phyloP scores from a whole-genome alignment of 1,140 invertebrate genomes.

The Trichogramma pretiosum region DNA sequence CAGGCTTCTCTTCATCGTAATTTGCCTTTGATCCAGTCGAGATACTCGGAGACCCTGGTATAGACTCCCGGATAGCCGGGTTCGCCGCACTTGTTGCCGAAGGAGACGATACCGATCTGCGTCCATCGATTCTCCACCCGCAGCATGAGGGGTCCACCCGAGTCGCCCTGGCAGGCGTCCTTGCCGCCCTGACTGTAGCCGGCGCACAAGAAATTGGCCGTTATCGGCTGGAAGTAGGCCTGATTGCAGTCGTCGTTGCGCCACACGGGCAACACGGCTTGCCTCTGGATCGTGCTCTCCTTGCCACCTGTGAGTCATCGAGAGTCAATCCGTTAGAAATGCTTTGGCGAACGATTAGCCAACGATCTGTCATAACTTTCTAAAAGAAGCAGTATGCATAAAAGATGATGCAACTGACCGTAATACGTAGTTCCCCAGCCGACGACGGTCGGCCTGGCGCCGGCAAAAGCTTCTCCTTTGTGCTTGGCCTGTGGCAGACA shows the following conservation, averaged over 20 bases:
- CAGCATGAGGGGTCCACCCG: conserved; percentile 78
- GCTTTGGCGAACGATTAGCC: no score
- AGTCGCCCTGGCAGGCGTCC: conserved; percentile 76
- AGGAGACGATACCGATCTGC: conserved; percentile 83
- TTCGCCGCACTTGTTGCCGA: conserved; percentile 84
- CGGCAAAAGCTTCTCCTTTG: conserved; percentile 54
- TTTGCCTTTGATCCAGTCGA: conserved; percentile 53
- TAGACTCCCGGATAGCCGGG: conserved; percentile 78
- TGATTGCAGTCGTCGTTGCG: conserved; percentile 81
- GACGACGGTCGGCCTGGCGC: conserved; percentile 71
- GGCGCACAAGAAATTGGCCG: conserved; percentile 82
- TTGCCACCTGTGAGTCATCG: conserved; percentile 62
- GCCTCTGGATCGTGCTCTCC: conserved; percentile 72
- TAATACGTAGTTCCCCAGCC: conserved; percentile 88
- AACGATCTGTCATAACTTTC: no score
- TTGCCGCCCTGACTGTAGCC: conserved; percentile 83
- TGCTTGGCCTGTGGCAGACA: conserved; percentile 64
- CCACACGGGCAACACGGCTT: conserved; percentile 82
- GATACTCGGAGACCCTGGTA: conserved; percentile 55
- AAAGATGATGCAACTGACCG: conserved; percentile 49
- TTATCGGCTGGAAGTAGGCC: conserved; percentile 87
- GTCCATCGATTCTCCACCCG: conserved; percentile 66
- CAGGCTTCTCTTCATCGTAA: no score
- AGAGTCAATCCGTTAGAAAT: no score
- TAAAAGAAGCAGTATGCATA: no score